Percentiles rank a stretch among this genome's conserved stretches.
These are phyloP conservation scores for Halichoeres trimaculatus DNA, from an alignment of 2,113 vertebrate species.

Conservation along the genomic window DNA sequence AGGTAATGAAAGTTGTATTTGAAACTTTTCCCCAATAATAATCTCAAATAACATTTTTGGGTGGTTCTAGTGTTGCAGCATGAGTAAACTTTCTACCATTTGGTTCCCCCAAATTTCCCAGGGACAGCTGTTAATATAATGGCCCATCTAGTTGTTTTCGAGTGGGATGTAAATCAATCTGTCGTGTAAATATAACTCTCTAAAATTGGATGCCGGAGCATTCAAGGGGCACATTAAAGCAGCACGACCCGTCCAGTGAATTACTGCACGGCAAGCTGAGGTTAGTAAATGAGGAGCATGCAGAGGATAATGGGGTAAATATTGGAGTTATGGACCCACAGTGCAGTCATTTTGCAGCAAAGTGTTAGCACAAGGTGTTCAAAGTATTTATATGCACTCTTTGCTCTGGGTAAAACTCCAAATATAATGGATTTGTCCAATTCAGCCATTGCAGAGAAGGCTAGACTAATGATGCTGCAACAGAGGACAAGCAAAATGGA, in stretches of 20 bases:
- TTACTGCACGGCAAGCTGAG: constrained; percentile 17
- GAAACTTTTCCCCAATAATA: too few species aligned
- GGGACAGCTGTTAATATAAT: constrained; percentile 5
- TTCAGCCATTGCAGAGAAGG: background rate
- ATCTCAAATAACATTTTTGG: too few species aligned
- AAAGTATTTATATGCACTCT: constrained; percentile 29
- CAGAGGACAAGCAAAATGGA: background rate
- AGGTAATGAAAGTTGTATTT: too few species aligned
- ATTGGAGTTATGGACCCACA: constrained; percentile 48
- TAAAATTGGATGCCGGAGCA: constrained; percentile 6
- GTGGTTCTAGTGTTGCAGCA: background rate
- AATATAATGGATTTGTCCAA: background rate
- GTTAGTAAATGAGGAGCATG: constrained; percentile 53
- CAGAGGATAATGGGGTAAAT: constrained; percentile 53
- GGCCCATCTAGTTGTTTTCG: constrained; percentile 19
- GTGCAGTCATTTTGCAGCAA: constrained; percentile 35
- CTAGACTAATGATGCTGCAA: background rate
- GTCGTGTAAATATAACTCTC: constrained; percentile 25
- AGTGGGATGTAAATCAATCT: background rate
- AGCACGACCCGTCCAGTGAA: constrained; percentile 28
- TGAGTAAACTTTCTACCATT: background rate
- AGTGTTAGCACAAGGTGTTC: constrained; percentile 28
- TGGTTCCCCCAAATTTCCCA: background rate
- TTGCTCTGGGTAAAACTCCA: background rate
- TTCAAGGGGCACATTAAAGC: constrained; percentile 32